These are phyloP conservation scores for Caenorhabditis afra DNA, from an alignment of 2,888 invertebrate species.

Conservation along the genomic window DNA sequence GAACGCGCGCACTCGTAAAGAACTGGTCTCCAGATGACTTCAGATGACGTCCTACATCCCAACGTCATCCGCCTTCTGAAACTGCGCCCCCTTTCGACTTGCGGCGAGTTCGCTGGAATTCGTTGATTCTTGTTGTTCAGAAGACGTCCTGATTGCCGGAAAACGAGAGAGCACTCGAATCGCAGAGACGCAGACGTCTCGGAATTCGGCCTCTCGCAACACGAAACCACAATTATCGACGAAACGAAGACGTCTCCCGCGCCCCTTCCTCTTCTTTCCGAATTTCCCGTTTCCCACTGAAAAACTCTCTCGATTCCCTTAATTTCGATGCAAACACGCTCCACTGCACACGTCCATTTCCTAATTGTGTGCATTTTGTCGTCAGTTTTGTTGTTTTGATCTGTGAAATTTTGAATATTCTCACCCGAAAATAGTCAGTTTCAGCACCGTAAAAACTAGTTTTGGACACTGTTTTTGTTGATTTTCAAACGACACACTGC, in stretches of 20 bases:
- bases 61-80: slow-evolving; percentile 9
- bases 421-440: too few species aligned
- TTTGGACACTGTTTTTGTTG: too few species aligned
- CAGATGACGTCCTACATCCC: background rate
- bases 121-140: slow-evolving; percentile 21
- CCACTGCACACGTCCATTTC: too few species aligned
- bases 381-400: too few species aligned
- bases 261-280: background rate
- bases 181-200: slow-evolving; percentile 22
- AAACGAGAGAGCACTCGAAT: slow-evolving; percentile 8
- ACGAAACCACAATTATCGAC: slow-evolving; percentile 42
- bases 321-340: too few species aligned
- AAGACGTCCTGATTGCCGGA: slow-evolving; percentile 47
- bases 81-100: background rate
- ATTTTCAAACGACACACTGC: too few species aligned
- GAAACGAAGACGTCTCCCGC: background rate
- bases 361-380: too few species aligned
- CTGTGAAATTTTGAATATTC: too few species aligned
- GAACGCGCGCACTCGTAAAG: slow-evolving; percentile 15
- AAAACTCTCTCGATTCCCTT: too few species aligned
- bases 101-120: slow-evolving; percentile 24
- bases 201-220: slow-evolving; percentile 19
- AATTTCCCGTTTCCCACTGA: background rate
- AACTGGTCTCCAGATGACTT: background rate
- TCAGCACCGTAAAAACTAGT: too few species aligned